Evolutionary conservation across 2,797 vertebrate species (phyloP).

Genomic region (Cercopithecus diana): DNA sequence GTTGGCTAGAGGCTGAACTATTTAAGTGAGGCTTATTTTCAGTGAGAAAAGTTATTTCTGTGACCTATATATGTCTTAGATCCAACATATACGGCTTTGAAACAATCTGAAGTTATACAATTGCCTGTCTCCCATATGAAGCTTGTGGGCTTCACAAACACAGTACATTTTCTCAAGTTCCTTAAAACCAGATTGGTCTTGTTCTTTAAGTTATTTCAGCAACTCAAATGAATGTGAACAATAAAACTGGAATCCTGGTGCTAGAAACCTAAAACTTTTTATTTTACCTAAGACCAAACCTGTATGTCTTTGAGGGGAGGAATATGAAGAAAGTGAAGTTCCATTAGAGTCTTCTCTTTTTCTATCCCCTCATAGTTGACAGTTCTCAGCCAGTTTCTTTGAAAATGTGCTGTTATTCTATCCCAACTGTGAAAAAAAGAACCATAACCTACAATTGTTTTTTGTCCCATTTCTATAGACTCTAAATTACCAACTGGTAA

Average conservation of each 20-base stretch:
- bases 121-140: neutral
- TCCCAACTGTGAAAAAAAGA: conserved; percentile 16
- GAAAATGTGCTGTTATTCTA: neutral
- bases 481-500: neutral
- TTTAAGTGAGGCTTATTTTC: conserved; percentile 11
- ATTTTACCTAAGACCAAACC: neutral
- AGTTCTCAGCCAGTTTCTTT: neutral
- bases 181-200: conserved; percentile 4
- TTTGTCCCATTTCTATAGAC: neutral
- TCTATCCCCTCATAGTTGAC: neutral
- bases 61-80: neutral
- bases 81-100: neutral
- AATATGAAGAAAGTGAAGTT: neutral
- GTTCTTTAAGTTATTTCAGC: neutral
- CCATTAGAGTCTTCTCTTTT: neutral
- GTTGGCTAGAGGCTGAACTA: neutral
- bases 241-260: neutral
- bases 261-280: neutral
- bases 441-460: neutral
- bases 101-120: neutral
- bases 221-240: neutral
- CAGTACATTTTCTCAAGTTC: conserved; percentile 29
- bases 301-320: neutral
- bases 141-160: neutral
- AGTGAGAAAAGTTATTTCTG: neutral